Conservation (phyloP, 2,113 vertebrate genomes). For the Anthoscopus minutus region DNA sequence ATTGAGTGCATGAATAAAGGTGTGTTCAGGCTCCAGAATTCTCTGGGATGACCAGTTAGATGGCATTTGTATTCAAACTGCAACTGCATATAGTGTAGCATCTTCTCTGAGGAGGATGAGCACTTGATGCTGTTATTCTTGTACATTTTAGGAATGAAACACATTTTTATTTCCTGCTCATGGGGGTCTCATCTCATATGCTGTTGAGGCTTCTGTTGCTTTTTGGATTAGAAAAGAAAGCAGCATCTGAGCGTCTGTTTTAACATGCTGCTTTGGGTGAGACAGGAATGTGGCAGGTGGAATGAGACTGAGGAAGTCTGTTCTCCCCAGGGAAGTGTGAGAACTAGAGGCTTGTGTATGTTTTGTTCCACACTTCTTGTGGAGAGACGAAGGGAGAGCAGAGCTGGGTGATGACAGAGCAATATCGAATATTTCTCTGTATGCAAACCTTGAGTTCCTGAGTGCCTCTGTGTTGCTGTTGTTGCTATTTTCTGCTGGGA, state of each 20-base stretch:
- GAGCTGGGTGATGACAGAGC: background rate
- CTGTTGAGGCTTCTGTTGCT: background rate
- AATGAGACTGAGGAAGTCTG: background rate
- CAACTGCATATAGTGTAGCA: background rate
- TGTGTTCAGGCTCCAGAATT: background rate
- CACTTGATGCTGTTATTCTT: background rate
- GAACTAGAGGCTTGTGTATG: background rate
- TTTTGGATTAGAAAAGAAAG: background rate
- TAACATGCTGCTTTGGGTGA: background rate
- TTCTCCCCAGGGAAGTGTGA: background rate
- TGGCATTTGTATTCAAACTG: background rate
- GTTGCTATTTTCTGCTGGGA: no score
- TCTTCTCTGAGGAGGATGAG: background rate
- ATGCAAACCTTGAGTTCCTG: background rate
- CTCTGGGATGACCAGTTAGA: background rate
- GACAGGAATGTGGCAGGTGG: background rate
- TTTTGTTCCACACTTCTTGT: background rate
- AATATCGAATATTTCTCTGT: background rate
- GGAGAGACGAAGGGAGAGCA: background rate
- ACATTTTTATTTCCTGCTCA: background rate
- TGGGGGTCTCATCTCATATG: background rate
- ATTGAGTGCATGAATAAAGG: background rate
- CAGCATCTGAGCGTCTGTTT: background rate
- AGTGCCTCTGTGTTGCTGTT: background rate
- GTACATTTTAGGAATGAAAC: background rate